Evolutionary conservation across 2,888 invertebrate genomes (phyloP).

Genomic region (Polia nebulosa): DNA sequence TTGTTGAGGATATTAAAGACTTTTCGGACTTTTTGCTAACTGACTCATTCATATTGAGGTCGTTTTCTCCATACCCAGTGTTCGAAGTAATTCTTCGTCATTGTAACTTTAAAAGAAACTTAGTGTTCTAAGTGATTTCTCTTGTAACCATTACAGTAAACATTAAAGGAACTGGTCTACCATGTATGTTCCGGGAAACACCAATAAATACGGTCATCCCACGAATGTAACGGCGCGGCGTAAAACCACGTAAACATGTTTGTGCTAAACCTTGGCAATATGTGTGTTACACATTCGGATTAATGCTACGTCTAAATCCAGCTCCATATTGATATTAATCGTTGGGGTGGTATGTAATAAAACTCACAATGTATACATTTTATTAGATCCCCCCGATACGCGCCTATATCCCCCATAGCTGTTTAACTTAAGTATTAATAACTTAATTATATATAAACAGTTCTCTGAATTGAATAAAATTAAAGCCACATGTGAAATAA

Average conservation of each 20-base stretch:
- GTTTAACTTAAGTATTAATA: constrained; percentile 43
- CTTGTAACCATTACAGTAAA: constrained; percentile 71
- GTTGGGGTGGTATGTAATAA: constrained; percentile 21
- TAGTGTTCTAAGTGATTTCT: constrained; percentile 74
- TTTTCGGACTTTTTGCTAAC: constrained; percentile 45
- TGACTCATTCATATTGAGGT: constrained; percentile 61
- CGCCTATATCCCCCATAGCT: neutral
- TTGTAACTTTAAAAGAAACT: constrained; percentile 64
- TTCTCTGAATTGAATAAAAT: constrained; percentile 27
- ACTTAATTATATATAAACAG: constrained; percentile 40
- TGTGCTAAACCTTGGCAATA: constrained; percentile 24
- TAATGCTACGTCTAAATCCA: constrained; percentile 15
- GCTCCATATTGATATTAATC: constrained; percentile 23
- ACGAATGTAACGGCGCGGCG: constrained; percentile 15
- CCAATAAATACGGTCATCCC: constrained; percentile 48
- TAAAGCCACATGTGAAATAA: constrained; percentile 17
- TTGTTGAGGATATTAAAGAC: constrained; percentile 32
- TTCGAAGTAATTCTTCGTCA: constrained; percentile 43
- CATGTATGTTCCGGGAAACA: constrained; percentile 64
- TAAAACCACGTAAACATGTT: constrained; percentile 46
- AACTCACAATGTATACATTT: constrained; percentile 7
- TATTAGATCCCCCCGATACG: constrained; percentile 11
- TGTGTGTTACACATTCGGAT: neutral
- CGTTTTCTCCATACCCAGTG: constrained; percentile 60
- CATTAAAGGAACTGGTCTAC: constrained; percentile 67